A percentile compares a stretch with the other conserved stretches of the same genome.
These are phyloP conservation scores for Pinna nobilis DNA, from an alignment of 1,140 invertebrate genomes.

Conservation along the genomic window DNA sequence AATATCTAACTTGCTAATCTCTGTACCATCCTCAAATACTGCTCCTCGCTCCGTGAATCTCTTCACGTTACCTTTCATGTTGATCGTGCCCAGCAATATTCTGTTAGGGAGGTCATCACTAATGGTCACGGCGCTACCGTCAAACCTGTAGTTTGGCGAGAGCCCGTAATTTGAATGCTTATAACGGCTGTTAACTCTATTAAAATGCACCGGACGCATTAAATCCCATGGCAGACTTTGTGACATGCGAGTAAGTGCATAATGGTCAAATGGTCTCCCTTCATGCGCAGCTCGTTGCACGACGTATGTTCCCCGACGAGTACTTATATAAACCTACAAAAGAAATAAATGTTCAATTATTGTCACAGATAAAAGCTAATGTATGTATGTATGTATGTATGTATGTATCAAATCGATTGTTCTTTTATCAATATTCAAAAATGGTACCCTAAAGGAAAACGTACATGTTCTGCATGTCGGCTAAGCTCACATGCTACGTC, in stretches of 20 bases:
- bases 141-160: slow-evolving; percentile 37
- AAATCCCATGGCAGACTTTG: neutral
- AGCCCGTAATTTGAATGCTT: slow-evolving; percentile 43
- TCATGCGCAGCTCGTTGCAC: slow-evolving; percentile 40
- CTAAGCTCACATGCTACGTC: slow-evolving; percentile 76
- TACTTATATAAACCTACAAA: slow-evolving; percentile 33
- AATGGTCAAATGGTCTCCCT: slow-evolving; percentile 46
- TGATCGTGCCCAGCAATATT: slow-evolving; percentile 74
- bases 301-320: slow-evolving; percentile 43
- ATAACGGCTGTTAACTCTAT: slow-evolving; percentile 39
- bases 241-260: slow-evolving; percentile 56
- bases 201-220: slow-evolving; percentile 36
- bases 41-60: slow-evolving; percentile 66
- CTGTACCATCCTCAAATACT: slow-evolving; percentile 70
- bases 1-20: slow-evolving; percentile 53
- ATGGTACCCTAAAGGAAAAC: neutral
- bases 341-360: neutral
- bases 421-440: neutral
- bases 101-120: slow-evolving; percentile 77
- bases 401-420: neutral
- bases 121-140: slow-evolving; percentile 50
- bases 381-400: neutral
- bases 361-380: too few species aligned
- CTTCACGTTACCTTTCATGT: slow-evolving; percentile 67
- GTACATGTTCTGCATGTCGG: slow-evolving; percentile 55